Conservation (phyloP, 2,113 vertebrate genomes). For the Australoheros scitulus region DNA sequence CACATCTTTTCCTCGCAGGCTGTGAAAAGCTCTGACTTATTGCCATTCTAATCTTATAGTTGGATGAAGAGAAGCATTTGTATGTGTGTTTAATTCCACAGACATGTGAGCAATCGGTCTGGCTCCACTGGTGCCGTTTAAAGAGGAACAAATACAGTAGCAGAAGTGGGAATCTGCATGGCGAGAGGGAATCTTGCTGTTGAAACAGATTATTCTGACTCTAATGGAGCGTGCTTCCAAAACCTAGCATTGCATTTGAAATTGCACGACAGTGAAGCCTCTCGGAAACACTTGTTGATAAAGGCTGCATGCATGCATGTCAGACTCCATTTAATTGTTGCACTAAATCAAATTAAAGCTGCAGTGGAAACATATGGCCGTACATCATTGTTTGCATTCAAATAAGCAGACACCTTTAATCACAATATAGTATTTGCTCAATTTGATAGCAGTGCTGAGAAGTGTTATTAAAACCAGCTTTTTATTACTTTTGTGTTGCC, state of each 20-base stretch:
- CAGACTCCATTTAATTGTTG: background rate
- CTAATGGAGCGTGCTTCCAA: background rate
- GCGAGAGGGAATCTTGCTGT: background rate
- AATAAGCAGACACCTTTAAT: background rate
- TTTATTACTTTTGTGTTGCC: background rate
- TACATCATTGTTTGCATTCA: background rate
- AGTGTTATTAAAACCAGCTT: background rate
- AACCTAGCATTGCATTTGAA: background rate
- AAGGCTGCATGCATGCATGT: background rate
- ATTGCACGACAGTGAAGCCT: background rate
- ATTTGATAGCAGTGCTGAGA: background rate
- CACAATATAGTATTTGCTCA: too few species aligned
- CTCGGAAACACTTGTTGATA: background rate
- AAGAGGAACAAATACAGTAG: conserved; percentile 2
- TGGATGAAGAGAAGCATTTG: background rate
- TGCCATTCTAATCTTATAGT: conserved; percentile 11
- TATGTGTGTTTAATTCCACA: background rate
- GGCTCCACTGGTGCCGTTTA: background rate
- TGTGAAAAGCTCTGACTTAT: conserved; percentile 14
- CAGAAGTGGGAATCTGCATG: background rate
- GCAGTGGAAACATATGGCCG: background rate
- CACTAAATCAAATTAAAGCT: background rate
- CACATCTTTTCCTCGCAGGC: background rate
- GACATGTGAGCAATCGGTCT: background rate
- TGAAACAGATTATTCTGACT: background rate